Percentiles rank a stretch among this genome's conserved stretches.
These are phyloP conservation scores for Dipodomys spectabilis DNA, from an alignment of 2,113 vertebrate species.

Conservation along the genomic window DNA sequence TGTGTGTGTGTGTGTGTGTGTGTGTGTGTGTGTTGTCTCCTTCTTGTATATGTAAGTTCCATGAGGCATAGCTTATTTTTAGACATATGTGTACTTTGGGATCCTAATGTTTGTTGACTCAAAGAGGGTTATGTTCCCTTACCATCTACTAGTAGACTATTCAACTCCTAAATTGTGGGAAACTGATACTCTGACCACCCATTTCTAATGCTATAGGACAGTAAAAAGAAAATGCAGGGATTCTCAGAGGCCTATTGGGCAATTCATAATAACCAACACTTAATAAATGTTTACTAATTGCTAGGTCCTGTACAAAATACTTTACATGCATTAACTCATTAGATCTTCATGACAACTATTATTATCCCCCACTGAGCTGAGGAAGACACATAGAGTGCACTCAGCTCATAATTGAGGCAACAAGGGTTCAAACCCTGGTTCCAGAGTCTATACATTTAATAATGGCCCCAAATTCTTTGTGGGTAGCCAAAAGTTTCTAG, in stretches of 20 bases:
- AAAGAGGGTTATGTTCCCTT: background rate
- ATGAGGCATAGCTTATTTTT: background rate
- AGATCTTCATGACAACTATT: conserved; percentile 53
- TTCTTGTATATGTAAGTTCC: background rate
- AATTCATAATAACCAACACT: conserved; percentile 59
- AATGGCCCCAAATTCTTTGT: conserved; percentile 15
- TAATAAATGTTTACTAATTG: conserved; percentile 60
- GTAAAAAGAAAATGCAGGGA: background rate
- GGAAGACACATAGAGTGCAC: conserved; percentile 28
- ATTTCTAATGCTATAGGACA: conserved; percentile 27
- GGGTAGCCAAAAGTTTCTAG: conserved; percentile 34
- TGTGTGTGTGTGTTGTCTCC: background rate
- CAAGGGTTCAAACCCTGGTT: conserved; percentile 36
- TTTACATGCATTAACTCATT: conserved; percentile 46
- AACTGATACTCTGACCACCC: background rate
- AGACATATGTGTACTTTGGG: background rate
- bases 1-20: too few relatives aligned
- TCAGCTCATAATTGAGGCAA: conserved; percentile 5
- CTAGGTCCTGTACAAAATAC: conserved; percentile 51
- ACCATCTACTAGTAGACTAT: background rate
- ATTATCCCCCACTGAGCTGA: conserved; percentile 36
- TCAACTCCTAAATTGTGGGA: conserved; percentile 13
- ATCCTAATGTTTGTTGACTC: conserved; percentile 25
- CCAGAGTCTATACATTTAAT: background rate
- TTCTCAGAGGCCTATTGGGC: background rate